These are phyloP conservation scores for Leucoma salicis DNA, from an alignment of 2,888 invertebrate species.

Conservation along the genomic window DNA sequence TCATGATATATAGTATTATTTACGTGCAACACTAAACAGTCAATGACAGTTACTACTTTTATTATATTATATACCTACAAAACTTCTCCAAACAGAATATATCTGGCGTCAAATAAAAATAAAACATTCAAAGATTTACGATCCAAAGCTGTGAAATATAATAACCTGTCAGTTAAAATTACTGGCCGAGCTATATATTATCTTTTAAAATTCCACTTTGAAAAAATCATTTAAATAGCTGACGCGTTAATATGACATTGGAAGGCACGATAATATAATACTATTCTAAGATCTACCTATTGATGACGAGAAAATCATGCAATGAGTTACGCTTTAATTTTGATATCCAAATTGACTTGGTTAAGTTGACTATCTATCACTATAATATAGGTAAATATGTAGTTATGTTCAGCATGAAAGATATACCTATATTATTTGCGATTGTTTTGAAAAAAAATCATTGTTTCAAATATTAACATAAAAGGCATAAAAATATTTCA, in stretches of 20 bases:
- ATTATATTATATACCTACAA: constrained; percentile 12
- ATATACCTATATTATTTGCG: no score
- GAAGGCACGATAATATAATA: no score
- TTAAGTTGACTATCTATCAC: no score
- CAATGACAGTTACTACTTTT: constrained; percentile 22
- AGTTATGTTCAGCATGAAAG: no score
- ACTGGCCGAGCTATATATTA: constrained; percentile 65
- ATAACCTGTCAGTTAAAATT: constrained; percentile 69
- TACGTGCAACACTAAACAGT: constrained; percentile 12
- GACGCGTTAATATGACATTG: constrained; percentile 47
- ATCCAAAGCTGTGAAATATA: constrained; percentile 72
- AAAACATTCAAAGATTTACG: constrained; percentile 70
- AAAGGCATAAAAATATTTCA: no score
- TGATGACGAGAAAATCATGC: constrained; percentile 17
- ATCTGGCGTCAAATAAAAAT: constrained; percentile 68
- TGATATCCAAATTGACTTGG: no score
- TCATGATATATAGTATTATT: constrained; percentile 3
- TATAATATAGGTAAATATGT: no score
- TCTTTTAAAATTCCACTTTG: constrained; percentile 49
- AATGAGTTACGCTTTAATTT: constrained; percentile 13
- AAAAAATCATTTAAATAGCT: constrained; percentile 39
- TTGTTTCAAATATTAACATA: no score
- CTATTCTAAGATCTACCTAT: no score
- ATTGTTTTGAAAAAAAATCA: no score
- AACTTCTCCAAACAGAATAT: constrained; percentile 44